These are phyloP conservation scores for Meiosimyza decipiens DNA, from an alignment of 2,888 invertebrate genomes.

Conservation along the genomic window DNA sequence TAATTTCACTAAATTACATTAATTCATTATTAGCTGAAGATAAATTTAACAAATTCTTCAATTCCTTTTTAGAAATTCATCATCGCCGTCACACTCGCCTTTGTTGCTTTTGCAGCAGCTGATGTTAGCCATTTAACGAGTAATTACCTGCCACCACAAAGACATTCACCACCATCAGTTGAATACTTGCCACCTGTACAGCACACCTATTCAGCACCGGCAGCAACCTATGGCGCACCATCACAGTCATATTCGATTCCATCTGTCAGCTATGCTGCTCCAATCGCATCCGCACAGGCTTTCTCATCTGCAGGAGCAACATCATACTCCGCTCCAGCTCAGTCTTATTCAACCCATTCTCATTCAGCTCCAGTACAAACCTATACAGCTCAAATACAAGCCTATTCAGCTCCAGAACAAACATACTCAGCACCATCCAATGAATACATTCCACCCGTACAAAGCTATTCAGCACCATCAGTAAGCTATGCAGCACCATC, in stretches of 20 bases:
- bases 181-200: slow-evolving; percentile 48
- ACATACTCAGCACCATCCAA: slow-evolving; percentile 31
- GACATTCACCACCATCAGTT: slow-evolving; percentile 41
- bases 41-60: neutral
- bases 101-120: slow-evolving; percentile 59
- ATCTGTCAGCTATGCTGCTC: slow-evolving; percentile 26
- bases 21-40: neutral
- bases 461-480: slow-evolving; percentile 44
- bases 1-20: neutral
- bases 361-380: slow-evolving; percentile 28
- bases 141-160: slow-evolving; percentile 57
- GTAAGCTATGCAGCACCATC: slow-evolving; percentile 55
- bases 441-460: slow-evolving; percentile 35
- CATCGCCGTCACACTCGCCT: slow-evolving; percentile 53
- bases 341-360: neutral
- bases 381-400: too few species aligned
- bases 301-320: neutral
- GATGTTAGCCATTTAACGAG: slow-evolving; percentile 62
- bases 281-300: slow-evolving; percentile 1
- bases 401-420: slow-evolving; percentile 15
- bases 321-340: neutral
- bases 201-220: slow-evolving; percentile 42
- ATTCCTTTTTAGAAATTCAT: slow-evolving; percentile 59
- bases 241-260: slow-evolving; percentile 17
- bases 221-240: neutral